Conservation (phyloP, 2,888 invertebrate species). For the Polyploca ridens region DNA sequence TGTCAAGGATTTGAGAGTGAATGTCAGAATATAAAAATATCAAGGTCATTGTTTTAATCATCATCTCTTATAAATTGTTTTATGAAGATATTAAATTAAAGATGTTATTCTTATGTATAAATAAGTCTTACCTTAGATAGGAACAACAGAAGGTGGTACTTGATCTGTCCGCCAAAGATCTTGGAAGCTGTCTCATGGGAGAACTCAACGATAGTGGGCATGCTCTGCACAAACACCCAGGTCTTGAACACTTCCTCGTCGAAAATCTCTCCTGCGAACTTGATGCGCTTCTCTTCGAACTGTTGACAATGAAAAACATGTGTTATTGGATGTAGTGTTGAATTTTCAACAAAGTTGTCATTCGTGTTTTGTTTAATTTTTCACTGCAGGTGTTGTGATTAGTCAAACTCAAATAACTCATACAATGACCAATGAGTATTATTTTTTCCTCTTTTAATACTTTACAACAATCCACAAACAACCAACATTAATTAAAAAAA, state of each 20-base stretch:
- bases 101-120: background rate
- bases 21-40: background rate
- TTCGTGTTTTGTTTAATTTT: too few species aligned
- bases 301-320: conserved; percentile 59
- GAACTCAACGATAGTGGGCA: conserved; percentile 97
- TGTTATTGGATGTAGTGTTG: too few species aligned
- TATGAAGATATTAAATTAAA: background rate
- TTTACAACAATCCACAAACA: too few species aligned
- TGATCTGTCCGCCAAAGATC: conserved; percentile 99
- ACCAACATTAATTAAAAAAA: too few species aligned
- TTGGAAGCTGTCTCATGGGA: conserved; percentile 98
- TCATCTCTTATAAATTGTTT: background rate
- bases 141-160: conserved; percentile 98
- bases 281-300: conserved; percentile 94
- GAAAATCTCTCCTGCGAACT: conserved; percentile 87
- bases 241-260: conserved; percentile 89
- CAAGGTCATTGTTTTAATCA: background rate
- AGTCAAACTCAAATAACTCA: too few species aligned
- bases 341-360: too few species aligned
- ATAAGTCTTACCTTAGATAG: conserved; percentile 88
- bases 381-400: too few species aligned
- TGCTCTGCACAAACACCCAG: conserved; percentile 92
- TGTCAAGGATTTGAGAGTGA: background rate
- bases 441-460: too few species aligned
- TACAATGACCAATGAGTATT: too few species aligned